Base-by-base conservation (phyloP, 2,113 vertebrate species). In the Eurystomus gularis region DNA sequence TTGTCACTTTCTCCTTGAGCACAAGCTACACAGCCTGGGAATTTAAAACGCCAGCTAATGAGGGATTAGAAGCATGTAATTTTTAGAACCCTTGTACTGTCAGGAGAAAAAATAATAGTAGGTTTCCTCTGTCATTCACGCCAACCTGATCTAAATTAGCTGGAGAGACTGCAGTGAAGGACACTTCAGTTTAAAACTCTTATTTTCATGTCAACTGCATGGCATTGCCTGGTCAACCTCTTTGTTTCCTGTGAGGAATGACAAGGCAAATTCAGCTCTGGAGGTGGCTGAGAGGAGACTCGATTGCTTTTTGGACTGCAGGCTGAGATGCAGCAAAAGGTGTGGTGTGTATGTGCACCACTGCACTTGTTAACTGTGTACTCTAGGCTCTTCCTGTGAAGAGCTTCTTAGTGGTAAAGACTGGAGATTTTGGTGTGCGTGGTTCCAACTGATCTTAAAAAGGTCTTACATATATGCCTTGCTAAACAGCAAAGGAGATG, bases 1-100 rank as follows among this genome's bases (percentile, higher is more conserved):
- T 78, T 86, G 81, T 95, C 95, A 92, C 69, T 93, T 95, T 95
- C 91, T 97, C 94, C 90, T 96, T 86, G 29, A 83, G 85, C 44
- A 35, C 78, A 66, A 85, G 46, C 64, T 80, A 48, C 70, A 52
- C 76, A 82, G 76, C 31, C 72, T 82, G 82, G 82, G 93, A 92
- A 93, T 85, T 94, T 95, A 88, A 96, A 95, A 94, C 6, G 24
- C 48, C 33, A 88, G 51, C 86, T 92, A 96, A 92, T 87, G 87
- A 92, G 87, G 77, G 91, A 93, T 97, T 96, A 96, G 94, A 86
- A 86, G 71, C 78, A 42, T 92, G 77, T 65, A 93, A 94, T 94
- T 95, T 91, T 91, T 95, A 92, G 88, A 96, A 93, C 80, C 37
- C 82, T 92, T 96, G 37, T 82, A 71, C 73, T 91, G 82, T 90